These are phyloP conservation scores for Perca schrenkii DNA, from an alignment of 2,113 vertebrate genomes.

Conservation along the genomic window DNA sequence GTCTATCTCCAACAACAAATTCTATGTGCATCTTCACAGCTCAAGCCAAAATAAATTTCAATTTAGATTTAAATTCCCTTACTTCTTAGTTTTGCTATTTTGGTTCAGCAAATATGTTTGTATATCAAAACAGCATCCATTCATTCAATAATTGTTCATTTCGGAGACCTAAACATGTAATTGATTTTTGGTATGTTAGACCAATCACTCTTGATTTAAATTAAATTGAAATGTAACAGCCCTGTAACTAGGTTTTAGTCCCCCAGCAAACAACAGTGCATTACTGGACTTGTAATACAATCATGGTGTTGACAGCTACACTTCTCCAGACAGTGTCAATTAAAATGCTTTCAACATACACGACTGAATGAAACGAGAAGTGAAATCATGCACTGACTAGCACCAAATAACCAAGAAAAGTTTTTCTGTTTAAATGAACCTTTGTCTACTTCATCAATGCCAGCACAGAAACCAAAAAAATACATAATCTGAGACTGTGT, in stretches of 20 bases:
- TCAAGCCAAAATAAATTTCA: not conserved
- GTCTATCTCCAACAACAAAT: not conserved
- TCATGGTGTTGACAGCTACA: constrained; percentile 9
- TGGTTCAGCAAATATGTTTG: not conserved
- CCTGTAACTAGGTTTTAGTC: not conserved
- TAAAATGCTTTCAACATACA: constrained; percentile 24
- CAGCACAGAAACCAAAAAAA: constrained; percentile 21
- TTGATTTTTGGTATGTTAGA: not conserved
- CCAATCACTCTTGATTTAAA: not conserved
- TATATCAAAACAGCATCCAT: not conserved
- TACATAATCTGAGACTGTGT: constrained; percentile 26
- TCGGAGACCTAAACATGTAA: not conserved
- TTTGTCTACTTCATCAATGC: constrained; percentile 57
- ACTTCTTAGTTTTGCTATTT: not conserved
- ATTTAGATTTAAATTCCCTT: not conserved
- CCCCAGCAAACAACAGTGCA: constrained; percentile 3
- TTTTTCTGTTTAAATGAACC: constrained; percentile 45
- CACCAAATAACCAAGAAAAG: constrained; percentile 50
- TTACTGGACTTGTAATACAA: constrained; percentile 21
- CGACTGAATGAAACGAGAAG: constrained; percentile 43
- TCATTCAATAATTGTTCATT: not conserved
- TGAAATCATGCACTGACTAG: constrained; percentile 43
- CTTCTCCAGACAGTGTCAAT: constrained; percentile 25
- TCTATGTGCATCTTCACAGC: not conserved
- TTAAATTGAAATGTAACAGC: not conserved